phyloP scores from a whole-genome alignment of 2,888 invertebrate species.

The Dorcus parallelipipedus region DNA sequence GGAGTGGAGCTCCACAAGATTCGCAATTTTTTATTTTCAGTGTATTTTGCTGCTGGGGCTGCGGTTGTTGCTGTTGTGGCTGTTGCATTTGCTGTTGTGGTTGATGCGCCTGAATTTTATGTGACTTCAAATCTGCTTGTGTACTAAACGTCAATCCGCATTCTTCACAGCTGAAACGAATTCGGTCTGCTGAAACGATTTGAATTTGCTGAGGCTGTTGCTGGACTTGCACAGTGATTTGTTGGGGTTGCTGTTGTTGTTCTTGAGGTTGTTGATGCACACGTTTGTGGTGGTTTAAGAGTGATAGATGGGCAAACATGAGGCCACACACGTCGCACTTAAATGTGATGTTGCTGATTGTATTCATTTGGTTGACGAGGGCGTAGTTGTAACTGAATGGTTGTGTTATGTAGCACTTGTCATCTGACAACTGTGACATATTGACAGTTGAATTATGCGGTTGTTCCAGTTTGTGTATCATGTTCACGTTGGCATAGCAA shows the following conservation, averaged over 20 bases:
- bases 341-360: constrained; percentile 78
- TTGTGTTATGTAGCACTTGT: constrained; percentile 73
- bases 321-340: constrained; percentile 86
- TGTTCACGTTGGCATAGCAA: constrained; percentile 66
- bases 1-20: constrained; percentile 46
- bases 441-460: constrained; percentile 56
- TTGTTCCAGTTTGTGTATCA: constrained; percentile 60
- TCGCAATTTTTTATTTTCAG: constrained; percentile 49
- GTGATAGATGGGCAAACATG: constrained; percentile 77
- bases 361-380: constrained; percentile 77
- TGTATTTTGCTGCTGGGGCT: constrained; percentile 43
- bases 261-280: constrained; percentile 58
- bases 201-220: constrained; percentile 55
- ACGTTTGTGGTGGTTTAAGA: constrained; percentile 83
- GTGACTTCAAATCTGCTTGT: constrained; percentile 45
- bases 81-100: constrained; percentile 40
- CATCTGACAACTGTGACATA: constrained; percentile 66
- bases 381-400: constrained; percentile 80
- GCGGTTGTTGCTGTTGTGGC: constrained; percentile 36
- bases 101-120: constrained; percentile 51
- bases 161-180: constrained; percentile 46
- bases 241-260: constrained; percentile 37
- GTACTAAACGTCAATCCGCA: constrained; percentile 47
- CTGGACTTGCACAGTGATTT: constrained; percentile 46
- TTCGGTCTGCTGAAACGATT: constrained; percentile 57